phyloP scores from a whole-genome alignment of 2,113 vertebrate species.

The Vanacampus margaritifer region DNA sequence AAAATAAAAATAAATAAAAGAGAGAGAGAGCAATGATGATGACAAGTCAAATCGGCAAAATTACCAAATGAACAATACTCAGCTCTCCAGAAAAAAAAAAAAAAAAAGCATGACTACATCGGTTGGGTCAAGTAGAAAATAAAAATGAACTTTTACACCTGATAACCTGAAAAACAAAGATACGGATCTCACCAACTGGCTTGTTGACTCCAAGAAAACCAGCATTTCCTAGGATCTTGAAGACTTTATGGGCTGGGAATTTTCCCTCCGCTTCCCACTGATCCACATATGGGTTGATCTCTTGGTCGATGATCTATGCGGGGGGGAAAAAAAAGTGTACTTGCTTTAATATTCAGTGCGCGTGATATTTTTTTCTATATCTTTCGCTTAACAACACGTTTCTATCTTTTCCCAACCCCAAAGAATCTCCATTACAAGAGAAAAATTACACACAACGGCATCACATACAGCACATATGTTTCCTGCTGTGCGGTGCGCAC shows the following conservation, averaged over 20 bases:
- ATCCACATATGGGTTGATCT: slow-evolving; percentile 82
- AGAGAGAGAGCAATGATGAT: no score
- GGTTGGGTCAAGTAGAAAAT: no score
- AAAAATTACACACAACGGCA: neutral
- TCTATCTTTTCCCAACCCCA: neutral
- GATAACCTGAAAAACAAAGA: neutral
- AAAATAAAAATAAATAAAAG: no score
- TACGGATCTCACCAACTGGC: slow-evolving; percentile 67
- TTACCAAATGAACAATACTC: no score
- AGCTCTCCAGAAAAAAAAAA: no score
- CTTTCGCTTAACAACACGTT: slow-evolving; percentile 1
- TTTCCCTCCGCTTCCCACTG: slow-evolving; percentile 79
- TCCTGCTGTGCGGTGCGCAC: slow-evolving; percentile 17
- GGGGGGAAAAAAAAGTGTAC: neutral
- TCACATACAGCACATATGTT: neutral
- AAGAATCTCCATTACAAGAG: neutral
- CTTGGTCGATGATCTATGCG: slow-evolving; percentile 78
- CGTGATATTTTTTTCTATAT: no score
- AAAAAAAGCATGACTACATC: neutral
- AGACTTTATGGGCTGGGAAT: slow-evolving; percentile 81
- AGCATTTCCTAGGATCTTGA: slow-evolving; percentile 78
- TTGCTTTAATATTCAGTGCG: neutral
- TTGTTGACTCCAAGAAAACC: slow-evolving; percentile 81
- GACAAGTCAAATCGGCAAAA: no score
- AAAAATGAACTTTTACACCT: neutral